phyloP scores from a whole-genome alignment of 2,113 vertebrate genomes.

The Microcebus tavaratra region DNA sequence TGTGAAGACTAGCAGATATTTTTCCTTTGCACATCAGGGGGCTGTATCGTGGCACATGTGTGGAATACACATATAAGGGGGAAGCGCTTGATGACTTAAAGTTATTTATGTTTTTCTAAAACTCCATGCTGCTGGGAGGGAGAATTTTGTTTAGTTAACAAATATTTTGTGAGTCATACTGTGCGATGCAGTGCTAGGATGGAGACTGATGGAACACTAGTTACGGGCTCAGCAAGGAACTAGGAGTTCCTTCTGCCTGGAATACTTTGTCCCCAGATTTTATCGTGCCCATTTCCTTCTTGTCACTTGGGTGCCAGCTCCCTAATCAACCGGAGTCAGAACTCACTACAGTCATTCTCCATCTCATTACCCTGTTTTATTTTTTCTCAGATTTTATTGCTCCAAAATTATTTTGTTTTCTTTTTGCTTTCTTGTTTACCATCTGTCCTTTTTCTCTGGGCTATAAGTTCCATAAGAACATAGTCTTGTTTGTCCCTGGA shows the following conservation, averaged over 20 bases:
- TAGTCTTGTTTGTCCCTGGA: neutral
- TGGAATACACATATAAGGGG: too few relatives aligned
- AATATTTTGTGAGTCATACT: too few relatives aligned
- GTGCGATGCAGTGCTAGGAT: too few relatives aligned
- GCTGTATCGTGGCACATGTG: neutral
- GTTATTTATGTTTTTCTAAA: neutral
- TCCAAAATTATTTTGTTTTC: conserved; percentile 9
- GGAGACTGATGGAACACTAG: too few relatives aligned
- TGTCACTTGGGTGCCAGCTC: too few relatives aligned
- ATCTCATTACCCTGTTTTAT: neutral
- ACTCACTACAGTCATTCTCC: neutral
- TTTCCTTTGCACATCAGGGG: neutral
- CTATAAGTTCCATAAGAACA: neutral
- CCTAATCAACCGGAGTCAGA: neutral
- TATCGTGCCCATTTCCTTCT: too few relatives aligned
- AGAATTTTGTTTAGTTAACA: too few relatives aligned
- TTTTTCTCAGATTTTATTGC: neutral
- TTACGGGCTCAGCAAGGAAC: too few relatives aligned
- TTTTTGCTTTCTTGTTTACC: neutral
- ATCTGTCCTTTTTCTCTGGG: neutral
- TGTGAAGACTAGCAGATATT: neutral
- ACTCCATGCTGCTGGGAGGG: neutral
- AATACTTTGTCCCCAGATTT: too few relatives aligned
- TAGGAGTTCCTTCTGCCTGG: too few relatives aligned
- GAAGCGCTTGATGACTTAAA: neutral